Conservation (phyloP, 92 coral and sea anemone species). For the Micromussa lordhowensis region DNA sequence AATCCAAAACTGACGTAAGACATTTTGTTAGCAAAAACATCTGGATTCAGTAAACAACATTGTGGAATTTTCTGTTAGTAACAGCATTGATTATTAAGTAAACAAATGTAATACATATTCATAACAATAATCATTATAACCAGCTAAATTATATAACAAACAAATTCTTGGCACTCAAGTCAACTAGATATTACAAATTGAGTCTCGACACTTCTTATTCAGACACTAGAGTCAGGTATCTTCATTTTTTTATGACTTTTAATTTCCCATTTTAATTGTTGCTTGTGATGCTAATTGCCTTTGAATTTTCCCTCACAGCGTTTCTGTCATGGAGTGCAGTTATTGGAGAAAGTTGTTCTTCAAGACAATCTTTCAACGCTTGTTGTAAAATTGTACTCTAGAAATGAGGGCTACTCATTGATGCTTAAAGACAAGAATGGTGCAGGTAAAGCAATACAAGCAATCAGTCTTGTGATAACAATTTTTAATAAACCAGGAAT, state of each 20-base stretch:
- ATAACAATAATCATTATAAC: background rate
- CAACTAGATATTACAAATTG: background rate
- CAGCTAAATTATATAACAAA: background rate
- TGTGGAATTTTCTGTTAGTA: background rate
- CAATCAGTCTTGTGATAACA: background rate
- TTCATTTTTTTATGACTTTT: too few relatives aligned
- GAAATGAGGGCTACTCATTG: constrained; percentile 93
- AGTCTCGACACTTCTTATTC: background rate
- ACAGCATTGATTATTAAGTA: background rate
- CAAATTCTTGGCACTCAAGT: background rate
- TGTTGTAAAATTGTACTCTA: constrained; percentile 90
- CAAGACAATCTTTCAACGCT: constrained; percentile 97
- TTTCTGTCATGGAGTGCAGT: constrained; percentile 95
- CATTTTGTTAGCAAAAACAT: background rate
- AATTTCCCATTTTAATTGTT: too few relatives aligned
- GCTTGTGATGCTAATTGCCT: too few relatives aligned
- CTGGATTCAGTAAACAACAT: background rate
- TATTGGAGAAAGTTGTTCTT: constrained; percentile 95
- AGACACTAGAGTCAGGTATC: too few relatives aligned
- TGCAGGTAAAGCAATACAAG: constrained; percentile 56
- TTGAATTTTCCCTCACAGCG: constrained; percentile 60
- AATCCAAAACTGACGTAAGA: background rate
- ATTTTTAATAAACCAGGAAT: too few relatives aligned
- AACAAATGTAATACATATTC: background rate
- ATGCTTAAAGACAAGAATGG: constrained; percentile 96